Percentiles rank a stretch among this genome's conserved stretches.
These are phyloP conservation scores for Pasiphila rectangulata DNA, from an alignment of 2,888 invertebrate genomes.

Conservation along the genomic window DNA sequence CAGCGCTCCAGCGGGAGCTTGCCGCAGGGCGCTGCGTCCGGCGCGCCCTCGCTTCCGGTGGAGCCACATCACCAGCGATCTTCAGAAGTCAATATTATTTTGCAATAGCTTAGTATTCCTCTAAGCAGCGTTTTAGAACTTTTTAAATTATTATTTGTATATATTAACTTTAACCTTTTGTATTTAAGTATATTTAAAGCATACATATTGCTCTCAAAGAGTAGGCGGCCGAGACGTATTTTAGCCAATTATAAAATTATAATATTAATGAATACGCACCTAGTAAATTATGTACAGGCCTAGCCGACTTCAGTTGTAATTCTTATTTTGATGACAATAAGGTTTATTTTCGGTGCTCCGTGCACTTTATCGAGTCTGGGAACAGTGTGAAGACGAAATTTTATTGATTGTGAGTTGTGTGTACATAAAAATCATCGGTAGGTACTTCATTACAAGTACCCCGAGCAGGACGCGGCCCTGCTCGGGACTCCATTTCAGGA, in stretches of 20 bases:
- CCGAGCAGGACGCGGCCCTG: conserved; percentile 43
- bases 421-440: conserved; percentile 49
- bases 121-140: conserved; percentile 28
- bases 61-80: conserved; percentile 9
- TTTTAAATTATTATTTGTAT: conserved; percentile 74
- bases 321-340: conserved; percentile 41
- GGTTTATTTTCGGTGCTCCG: conserved; percentile 34
- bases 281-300: conserved; percentile 57
- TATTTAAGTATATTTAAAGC: conserved; percentile 63
- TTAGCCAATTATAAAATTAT: conserved; percentile 39
- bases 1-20: no score
- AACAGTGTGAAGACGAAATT: conserved; percentile 28
- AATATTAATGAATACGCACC: conserved; percentile 37
- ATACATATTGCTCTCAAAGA: conserved; percentile 56
- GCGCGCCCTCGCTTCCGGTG: conserved; percentile 6
- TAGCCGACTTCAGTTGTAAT: conserved; percentile 44
- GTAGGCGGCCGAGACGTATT: conserved; percentile 47
- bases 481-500: conserved; percentile 59
- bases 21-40: no score
- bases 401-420: conserved; percentile 42
- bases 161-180: conserved; percentile 67
- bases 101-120: conserved; percentile 19
- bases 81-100: conserved; percentile 18
- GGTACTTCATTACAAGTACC: conserved; percentile 12
- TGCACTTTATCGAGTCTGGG: conserved; percentile 28